These are phyloP conservation scores for Neofelis nebulosa DNA, from an alignment of 2,113 vertebrate genomes.

Conservation along the genomic window DNA sequence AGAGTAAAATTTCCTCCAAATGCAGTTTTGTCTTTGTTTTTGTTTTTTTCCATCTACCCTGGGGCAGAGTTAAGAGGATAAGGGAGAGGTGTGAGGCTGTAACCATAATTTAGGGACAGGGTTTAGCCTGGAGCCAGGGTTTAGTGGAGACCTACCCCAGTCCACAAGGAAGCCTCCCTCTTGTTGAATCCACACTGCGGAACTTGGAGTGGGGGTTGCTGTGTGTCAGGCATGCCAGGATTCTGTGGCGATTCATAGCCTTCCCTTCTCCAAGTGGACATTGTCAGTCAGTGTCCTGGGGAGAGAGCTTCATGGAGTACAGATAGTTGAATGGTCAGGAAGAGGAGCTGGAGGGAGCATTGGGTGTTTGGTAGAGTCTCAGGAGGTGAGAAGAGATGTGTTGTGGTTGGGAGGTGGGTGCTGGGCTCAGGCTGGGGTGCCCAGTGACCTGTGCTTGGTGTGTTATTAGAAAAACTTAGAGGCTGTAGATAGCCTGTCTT, in stretches of 20 bases:
- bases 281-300: neutral
- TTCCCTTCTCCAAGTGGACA: neutral
- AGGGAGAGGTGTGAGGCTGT: neutral
- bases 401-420: neutral
- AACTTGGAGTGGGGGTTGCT: neutral
- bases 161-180: neutral
- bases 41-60: neutral
- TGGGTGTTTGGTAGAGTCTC: constrained; percentile 13
- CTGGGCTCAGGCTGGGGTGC: neutral
- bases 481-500: neutral
- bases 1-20: constrained; percentile 1
- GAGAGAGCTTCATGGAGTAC: neutral
- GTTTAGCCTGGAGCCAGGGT: neutral
- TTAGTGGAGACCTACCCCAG: neutral
- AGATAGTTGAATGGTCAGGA: neutral
- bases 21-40: neutral
- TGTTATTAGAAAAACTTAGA: neutral
- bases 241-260: neutral
- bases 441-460: neutral
- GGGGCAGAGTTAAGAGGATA: neutral
- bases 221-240: neutral
- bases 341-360: neutral
- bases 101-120: neutral
- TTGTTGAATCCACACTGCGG: neutral
- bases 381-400: neutral